Base-by-base conservation (phyloP, 2,113 vertebrate species). In the Eretmochelys imbricata region DNA sequence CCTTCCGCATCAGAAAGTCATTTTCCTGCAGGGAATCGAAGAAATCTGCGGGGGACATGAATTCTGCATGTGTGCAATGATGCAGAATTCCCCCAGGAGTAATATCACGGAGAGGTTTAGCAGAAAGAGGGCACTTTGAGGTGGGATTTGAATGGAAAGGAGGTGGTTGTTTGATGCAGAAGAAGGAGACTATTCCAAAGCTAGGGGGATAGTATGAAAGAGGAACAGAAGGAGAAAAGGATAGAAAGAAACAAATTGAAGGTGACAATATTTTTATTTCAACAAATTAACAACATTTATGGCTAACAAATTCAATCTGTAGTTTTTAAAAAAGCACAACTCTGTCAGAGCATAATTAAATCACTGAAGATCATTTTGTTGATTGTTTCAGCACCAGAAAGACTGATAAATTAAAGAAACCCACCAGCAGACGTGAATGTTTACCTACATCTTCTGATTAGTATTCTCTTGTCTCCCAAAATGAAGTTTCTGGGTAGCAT, bases 181-280 rank as follows among this genome's bases (percentile, higher is more conserved):
- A 48, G 31, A 65, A 85, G 17, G 2, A 42, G 8, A 16, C 31
- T 54, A 48, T 7, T 59, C 42, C 49, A 53, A 31, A 29, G 55
- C 3, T 10, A 4, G 8, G 50, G 12, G 48, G 22, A 35, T n/a
- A 49, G 9, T 0, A 0, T 13, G 51, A 42, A 85, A 22, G 24
- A 79, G 81, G 10, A 13, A 53, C 17, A 59, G 14, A 20, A 65
- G 7, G 79, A 85, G 94, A 48, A 0, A 1, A 10, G 22, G 69
- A 69, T 19, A 19, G 17, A 69, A 10, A 38, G 38, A 46, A 87
- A 72, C 0, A 10, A 84, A 96, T 94, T 95, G 94, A 93, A 95
- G 96, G 95, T 69, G 82, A 80, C 10, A 0, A 89, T 92, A 88
- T 95, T 96, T 96, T 95, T 96, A 95, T 95, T 96, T 95, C 90